phyloP scores from a whole-genome alignment of 2,888 invertebrate species.

The Icerya purchasi region DNA sequence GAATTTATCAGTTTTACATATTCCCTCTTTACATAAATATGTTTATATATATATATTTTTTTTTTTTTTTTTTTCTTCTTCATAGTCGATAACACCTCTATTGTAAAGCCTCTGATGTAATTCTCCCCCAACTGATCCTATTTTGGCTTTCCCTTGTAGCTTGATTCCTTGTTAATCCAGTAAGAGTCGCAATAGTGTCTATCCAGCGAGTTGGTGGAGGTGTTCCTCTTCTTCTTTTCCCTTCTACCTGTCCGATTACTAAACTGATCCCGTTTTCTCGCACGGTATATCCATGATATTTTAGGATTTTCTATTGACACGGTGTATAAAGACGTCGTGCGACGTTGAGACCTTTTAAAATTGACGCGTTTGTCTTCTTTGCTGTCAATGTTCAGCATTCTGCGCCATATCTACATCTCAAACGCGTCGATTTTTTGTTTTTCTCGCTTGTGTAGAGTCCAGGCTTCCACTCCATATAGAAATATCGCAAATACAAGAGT shows the following conservation, averaged over 20 bases:
- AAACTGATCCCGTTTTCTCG: not conserved
- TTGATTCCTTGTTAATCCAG: not conserved
- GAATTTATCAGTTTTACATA: too few species aligned
- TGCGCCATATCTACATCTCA: not conserved
- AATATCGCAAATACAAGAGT: not conserved
- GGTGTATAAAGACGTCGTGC: not conserved
- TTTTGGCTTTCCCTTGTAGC: not conserved
- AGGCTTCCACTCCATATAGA: not conserved
- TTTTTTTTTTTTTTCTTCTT: too few species aligned
- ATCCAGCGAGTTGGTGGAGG: not conserved
- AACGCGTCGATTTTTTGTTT: not conserved
- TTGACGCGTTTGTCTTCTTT: not conserved
- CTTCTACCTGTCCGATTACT: not conserved
- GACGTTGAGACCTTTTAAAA: not conserved
- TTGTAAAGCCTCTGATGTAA: not conserved
- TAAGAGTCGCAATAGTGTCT: not conserved
- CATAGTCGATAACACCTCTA: too few species aligned
- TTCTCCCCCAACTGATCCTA: not conserved
- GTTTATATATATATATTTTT: too few species aligned
- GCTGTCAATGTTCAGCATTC: not conserved
- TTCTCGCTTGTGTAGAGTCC: not conserved
- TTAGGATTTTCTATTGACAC: not conserved
- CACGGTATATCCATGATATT: not conserved
- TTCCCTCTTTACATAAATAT: too few species aligned
- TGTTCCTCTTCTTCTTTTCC: not conserved